Conservation (phyloP, 2,113 vertebrate species). For the Brachyhypopomus gauderio region DNA sequence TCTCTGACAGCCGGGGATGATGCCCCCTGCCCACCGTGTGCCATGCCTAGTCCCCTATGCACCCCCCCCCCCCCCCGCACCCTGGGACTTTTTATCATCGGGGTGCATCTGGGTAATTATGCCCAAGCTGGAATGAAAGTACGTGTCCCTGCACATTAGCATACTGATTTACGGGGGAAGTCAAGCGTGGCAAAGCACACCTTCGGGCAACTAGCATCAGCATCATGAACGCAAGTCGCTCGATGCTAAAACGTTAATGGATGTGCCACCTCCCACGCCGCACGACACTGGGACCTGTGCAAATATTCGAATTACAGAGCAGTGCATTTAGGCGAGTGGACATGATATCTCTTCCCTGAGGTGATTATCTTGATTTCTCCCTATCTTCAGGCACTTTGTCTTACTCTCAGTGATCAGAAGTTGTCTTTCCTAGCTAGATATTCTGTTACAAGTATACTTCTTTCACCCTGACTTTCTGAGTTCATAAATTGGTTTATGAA, state of each 20-base stretch:
- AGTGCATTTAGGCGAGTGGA: slow-evolving; percentile 6
- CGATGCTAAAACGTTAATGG: slow-evolving; percentile 38
- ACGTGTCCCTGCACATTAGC: slow-evolving; percentile 55
- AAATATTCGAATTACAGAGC: slow-evolving; percentile 21
- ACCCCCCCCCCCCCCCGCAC: neutral
- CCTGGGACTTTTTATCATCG: slow-evolving; percentile 50
- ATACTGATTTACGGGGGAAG: slow-evolving; percentile 58
- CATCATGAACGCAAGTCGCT: slow-evolving; percentile 38
- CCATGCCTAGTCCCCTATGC: slow-evolving; percentile 15
- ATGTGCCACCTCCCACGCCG: slow-evolving; percentile 13
- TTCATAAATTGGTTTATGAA: no score
- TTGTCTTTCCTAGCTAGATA: no score
- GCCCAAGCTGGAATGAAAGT: slow-evolving; percentile 31
- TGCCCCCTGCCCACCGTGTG: slow-evolving; percentile 11
- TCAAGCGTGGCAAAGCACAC: slow-evolving; percentile 47
- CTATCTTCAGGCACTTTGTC: no score
- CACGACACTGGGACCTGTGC: slow-evolving; percentile 2
- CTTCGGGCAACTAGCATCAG: slow-evolving; percentile 39
- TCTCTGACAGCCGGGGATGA: slow-evolving; percentile 48
- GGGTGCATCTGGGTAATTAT: slow-evolving; percentile 53
- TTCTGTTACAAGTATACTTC: no score
- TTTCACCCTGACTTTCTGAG: no score
- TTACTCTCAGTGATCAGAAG: no score
- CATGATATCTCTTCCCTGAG: neutral
- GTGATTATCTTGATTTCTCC: neutral